Evolutionary conservation across 2,797 vertebrate genomes (phyloP), one percentile per base, ranked within the genome.

Genomic region (Gymnopithys bicolor): DNA sequence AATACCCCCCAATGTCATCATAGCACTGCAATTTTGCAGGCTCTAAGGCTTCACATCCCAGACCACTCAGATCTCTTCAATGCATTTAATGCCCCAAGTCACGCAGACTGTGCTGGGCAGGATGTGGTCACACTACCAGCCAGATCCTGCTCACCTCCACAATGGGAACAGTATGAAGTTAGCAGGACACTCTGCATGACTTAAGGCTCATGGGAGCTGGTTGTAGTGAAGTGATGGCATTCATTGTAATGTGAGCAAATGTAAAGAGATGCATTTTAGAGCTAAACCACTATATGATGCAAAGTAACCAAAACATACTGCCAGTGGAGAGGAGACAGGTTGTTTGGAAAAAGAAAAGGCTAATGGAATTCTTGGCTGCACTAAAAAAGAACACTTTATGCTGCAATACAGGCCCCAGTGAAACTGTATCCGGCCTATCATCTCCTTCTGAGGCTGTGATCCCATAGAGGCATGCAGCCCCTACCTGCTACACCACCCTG

Each of bases 301-400:
- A 58, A 68, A 51, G 79, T 69, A 91, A 86, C 58, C 48, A 74
- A 91, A 94, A 94, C 0, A 2, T 45, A 37, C 39, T 66, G 76
- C 82, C 68, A 85, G 18, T 6, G 12, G 80, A 73, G 49, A 83
- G 71, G 23, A 94, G 87, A 91, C 83, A 80, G 56, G 73, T 37
- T 92, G 70, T 52, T 93, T 69, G 52, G 76, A 53, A 77, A 92
- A 85, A 90, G 70, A 93, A 93, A 92, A 81, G 73, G 39, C 93
- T 95, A 94, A 96, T 90, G 79, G 90, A 52, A 86, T 84, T 90
- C 85, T 73, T 96, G 94, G 95, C 91, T 90, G 76, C 58, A 45
- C 83, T 93, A 86, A 88, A 94, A 90, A 93, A 88, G 83, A 88
- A 28, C 69, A 15, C 73, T 91, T 95, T 83, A 91, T 92, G 79